A percentile compares a stretch with the other conserved stretches of the same genome.
Conservation (phyloP, 2,888 invertebrate species). For the Limnephilus rhombicus region DNA sequence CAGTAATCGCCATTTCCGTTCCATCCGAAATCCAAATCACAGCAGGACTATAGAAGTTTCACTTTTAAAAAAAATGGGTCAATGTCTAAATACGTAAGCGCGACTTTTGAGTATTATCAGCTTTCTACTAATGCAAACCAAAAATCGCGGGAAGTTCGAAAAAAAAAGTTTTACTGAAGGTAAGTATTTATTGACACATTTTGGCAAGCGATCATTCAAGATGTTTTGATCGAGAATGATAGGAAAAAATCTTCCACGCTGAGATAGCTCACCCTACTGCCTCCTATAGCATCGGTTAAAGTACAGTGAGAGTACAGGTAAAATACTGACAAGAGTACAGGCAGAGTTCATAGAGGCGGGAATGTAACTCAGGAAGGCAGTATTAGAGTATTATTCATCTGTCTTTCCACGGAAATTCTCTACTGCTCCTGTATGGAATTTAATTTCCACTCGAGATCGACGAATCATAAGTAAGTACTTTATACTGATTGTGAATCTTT, state of each 20-base stretch:
- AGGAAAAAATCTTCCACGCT: neutral
- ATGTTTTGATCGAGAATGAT: no score
- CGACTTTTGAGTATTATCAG: no score
- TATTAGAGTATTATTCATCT: neutral
- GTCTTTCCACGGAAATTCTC: neutral
- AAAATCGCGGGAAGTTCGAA: no score
- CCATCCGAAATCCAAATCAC: no score
- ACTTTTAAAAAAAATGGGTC: no score
- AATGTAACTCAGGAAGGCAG: neutral
- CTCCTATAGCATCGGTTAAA: neutral
- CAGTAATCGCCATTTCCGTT: no score
- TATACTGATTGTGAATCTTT: neutral
- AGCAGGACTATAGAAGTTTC: no score
- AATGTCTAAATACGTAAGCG: no score
- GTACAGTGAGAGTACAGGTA: neutral
- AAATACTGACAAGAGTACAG: neutral
- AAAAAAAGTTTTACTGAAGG: no score
- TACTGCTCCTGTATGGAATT: constrained; percentile 11
- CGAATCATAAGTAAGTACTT: neutral
- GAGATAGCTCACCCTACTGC: neutral
- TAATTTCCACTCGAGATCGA: constrained; percentile 45
- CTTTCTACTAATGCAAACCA: no score
- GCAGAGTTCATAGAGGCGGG: neutral
- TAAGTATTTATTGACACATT: no score
- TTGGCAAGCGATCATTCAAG: no score